Evolutionary conservation across 2,797 vertebrate species (phyloP), one percentile per base, ranked within the genome.

Genomic region (Myoxocephalus aenaeus): DNA sequence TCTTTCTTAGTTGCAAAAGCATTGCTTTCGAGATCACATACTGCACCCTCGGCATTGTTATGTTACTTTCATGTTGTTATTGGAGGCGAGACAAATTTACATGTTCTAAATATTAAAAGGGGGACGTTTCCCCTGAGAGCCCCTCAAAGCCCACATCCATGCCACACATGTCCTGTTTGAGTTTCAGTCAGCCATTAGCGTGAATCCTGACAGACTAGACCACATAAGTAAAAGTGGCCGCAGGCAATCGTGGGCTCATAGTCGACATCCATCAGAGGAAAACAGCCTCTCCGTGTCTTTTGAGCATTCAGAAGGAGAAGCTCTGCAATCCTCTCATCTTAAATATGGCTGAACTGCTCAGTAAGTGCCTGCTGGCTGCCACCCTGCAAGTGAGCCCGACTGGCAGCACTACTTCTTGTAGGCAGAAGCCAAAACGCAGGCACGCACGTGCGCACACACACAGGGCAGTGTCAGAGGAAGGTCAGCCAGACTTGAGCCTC

Each of bases 341-440:
- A 70, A 50, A 44, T 12, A 57, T 1, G 66, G 61, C 27, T 51
- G 50, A 14, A 27, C 9, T 42, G 22, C 72, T 58, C 65, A 59
- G 65, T 34, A 6, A 34, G 61, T 71, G 54, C 2, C 50, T 14
- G 63, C 77, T 71, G 54, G 2, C 57, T 14, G 59, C 75, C 51
- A 57, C 25, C 48, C 48, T 7, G 15, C 44, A 6, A 50, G 20
- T 22, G 59, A 78, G 79, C 20, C 65, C 53, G 15, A 70, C 63
- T 65, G 65, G 14, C 65, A 53, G 32, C 7, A 38, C 15, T 65
- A 9, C 42, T 58, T 25, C 62, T 46, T 40, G 22, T 17, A 14
- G 72, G 74, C 59, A n/a, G 29, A 14, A 56, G 77, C 72, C 74
- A 82, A 78, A 51, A 75, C 63, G 68, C 73, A 77, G 57, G 40